A percentile compares a stretch with the other conserved stretches of the same genome.
Conservation (phyloP, 2,113 vertebrate genomes). For the Athene cunicularia region DNA sequence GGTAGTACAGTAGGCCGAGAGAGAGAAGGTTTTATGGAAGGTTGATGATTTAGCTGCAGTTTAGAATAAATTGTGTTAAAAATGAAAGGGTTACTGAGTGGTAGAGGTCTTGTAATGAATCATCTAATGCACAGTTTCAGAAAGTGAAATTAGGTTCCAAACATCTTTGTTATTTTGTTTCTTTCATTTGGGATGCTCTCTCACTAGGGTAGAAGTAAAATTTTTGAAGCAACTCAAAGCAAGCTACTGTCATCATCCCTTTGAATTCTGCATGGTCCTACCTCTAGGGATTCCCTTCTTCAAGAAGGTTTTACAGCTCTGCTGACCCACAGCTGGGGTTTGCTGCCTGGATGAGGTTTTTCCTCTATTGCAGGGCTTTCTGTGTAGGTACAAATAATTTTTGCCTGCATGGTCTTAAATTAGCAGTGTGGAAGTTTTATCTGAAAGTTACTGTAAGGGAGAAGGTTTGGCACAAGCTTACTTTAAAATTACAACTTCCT, state of each 20-base stretch:
- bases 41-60: not conserved
- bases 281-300: not conserved
- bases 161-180: not conserved
- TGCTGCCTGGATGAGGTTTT: not conserved
- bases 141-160: not conserved
- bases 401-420: not conserved
- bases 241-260: not conserved
- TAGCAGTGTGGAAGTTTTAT: not conserved
- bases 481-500: not conserved
- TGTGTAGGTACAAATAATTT: not conserved
- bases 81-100: not conserved
- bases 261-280: not conserved
- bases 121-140: not conserved
- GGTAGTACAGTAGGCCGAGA: not conserved
- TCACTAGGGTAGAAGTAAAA: not conserved
- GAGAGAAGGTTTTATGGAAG: not conserved
- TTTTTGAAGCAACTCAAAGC: not conserved
- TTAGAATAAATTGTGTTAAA: conserved; percentile 6
- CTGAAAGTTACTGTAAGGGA: not conserved
- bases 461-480: not conserved
- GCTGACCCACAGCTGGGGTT: not conserved
- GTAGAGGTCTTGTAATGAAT: not conserved
- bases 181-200: not conserved
- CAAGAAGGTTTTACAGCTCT: not conserved
- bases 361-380: not conserved